Conservation (phyloP, 2,888 invertebrate species). For the Agrotis puta region DNA sequence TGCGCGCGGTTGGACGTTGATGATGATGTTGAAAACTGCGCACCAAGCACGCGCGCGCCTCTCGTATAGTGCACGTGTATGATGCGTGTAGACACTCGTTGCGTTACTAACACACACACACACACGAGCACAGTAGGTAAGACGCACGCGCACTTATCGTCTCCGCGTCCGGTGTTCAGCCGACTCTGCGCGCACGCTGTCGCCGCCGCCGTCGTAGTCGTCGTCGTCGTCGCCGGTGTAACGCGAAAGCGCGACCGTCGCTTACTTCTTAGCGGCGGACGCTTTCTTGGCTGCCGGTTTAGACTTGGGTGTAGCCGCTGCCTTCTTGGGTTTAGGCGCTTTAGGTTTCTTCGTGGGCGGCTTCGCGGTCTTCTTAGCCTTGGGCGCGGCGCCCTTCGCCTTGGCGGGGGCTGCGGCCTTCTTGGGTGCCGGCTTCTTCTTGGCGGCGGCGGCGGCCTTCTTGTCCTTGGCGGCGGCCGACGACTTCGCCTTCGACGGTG, state of each 20-base stretch:
- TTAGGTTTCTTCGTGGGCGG: constrained; percentile 80
- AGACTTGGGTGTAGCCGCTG: constrained; percentile 64
- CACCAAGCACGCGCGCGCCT: no score
- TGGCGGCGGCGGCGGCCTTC: constrained; percentile 70
- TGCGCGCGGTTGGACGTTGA: no score
- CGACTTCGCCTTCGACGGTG: constrained; percentile 59
- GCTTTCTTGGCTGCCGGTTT: constrained; percentile 64
- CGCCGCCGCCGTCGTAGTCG: constrained; percentile 1
- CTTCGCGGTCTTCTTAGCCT: constrained; percentile 69
- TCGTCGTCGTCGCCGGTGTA: constrained; percentile 14
- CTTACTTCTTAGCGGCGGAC: constrained; percentile 61
- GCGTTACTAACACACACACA: no score
- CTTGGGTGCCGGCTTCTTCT: constrained; percentile 70
- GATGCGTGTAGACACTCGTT: no score
- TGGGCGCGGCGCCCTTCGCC: constrained; percentile 67
- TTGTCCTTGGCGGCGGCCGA: constrained; percentile 64
- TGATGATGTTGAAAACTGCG: no score
- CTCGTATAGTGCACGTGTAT: no score
- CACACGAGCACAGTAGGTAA: no score
- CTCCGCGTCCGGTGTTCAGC: no score
- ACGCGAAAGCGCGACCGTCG: constrained; percentile 18
- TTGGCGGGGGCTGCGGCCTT: constrained; percentile 64
- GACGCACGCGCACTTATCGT: no score
- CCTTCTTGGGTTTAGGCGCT: constrained; percentile 80
- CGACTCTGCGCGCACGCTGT: background rate